A percentile compares a stretch with the other conserved stretches of the same genome.
phyloP scores from a whole-genome alignment of 2,113 vertebrate species.

The Trogon melanurus region DNA sequence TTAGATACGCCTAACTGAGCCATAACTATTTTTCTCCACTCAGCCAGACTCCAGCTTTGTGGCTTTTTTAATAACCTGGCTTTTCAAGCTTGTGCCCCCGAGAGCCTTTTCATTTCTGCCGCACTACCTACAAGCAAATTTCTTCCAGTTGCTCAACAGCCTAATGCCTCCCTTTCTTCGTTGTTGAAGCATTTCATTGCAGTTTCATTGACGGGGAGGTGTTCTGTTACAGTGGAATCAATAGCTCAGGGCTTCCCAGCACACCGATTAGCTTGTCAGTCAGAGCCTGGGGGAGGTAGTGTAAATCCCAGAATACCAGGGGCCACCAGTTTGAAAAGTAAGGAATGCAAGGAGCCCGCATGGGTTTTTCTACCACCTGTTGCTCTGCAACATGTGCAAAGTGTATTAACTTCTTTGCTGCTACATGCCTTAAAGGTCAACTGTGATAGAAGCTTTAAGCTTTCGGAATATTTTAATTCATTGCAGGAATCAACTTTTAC shows the following conservation, averaged over 20 bases:
- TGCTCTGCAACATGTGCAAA: slow-evolving; percentile 93
- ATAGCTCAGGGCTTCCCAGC: slow-evolving; percentile 92
- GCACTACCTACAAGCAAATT: slow-evolving; percentile 90
- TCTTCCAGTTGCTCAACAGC: slow-evolving; percentile 93
- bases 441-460: slow-evolving; percentile 70
- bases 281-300: slow-evolving; percentile 90
- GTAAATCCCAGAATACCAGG: slow-evolving; percentile 94
- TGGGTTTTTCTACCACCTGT: slow-evolving; percentile 91
- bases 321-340: slow-evolving; percentile 89
- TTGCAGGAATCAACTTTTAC: slow-evolving; percentile 68
- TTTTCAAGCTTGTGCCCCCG: slow-evolving; percentile 88
- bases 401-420: slow-evolving; percentile 93
- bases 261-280: slow-evolving; percentile 98
- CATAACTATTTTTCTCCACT: slow-evolving; percentile 90
- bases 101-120: slow-evolving; percentile 86
- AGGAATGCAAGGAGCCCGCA: slow-evolving; percentile 86
- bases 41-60: slow-evolving; percentile 92
- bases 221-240: slow-evolving; percentile 97
- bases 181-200: slow-evolving; percentile 97
- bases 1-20: slow-evolving; percentile 88
- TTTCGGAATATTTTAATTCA: slow-evolving; percentile 78
- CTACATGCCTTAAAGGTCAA: slow-evolving; percentile 88
- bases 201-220: slow-evolving; percentile 94
- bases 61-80: slow-evolving; percentile 95
- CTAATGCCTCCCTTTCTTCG: slow-evolving; percentile 90